Percentiles rank a stretch among this genome's conserved stretches.
Conservation (phyloP, 2,113 vertebrate genomes). For the Noturus placidus region DNA sequence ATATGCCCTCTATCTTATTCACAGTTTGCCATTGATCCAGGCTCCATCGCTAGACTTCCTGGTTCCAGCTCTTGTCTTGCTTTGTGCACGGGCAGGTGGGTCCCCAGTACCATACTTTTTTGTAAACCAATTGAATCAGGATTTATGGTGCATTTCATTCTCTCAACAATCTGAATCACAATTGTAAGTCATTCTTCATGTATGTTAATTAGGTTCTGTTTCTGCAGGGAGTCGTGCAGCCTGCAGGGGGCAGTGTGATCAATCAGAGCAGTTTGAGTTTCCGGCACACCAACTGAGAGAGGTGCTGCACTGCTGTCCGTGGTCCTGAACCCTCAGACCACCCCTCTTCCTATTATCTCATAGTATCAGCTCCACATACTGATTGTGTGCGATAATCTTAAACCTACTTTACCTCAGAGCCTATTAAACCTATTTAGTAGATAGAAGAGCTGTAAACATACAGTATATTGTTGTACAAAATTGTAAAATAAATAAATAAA, state of each 20-base stretch:
- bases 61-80: conserved; percentile 75
- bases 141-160: neutral
- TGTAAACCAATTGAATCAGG: neutral
- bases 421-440: neutral
- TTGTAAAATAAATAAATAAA: neutral
- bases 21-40: conserved; percentile 80
- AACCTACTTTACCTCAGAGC: neutral
- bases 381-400: neutral
- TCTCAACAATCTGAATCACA: neutral
- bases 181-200: neutral
- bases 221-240: conserved; percentile 40
- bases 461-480: neutral
- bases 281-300: conserved; percentile 47
- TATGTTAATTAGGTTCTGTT: neutral
- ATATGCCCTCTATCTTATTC: conserved; percentile 20
- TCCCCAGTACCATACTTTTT: neutral
- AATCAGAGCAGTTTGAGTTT: conserved; percentile 42
- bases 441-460: neutral
- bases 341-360: conserved; percentile 61
- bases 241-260: conserved; percentile 52
- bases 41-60: conserved; percentile 81
- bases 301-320: conserved; percentile 69
- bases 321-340: conserved; percentile 72
- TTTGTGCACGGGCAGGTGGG: conserved; percentile 66
- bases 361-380: neutral